Percentiles rank a stretch among this genome's conserved stretches.
phyloP scores from a whole-genome alignment of 2,113 vertebrate species.

The Pangasianodon gigas region DNA sequence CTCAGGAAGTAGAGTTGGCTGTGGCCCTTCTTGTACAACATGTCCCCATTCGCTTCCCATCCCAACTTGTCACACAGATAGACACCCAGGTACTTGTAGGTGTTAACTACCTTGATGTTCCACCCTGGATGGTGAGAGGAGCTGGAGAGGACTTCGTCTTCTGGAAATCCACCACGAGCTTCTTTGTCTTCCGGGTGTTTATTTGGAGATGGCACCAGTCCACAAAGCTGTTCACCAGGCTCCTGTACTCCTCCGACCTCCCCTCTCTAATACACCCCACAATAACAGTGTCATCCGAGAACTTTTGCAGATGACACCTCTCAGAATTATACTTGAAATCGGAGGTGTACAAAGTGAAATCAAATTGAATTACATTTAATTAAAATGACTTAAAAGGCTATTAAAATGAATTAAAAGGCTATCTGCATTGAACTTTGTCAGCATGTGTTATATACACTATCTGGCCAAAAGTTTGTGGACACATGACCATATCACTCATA shows the following conservation, averaged over 20 bases:
- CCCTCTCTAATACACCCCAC: background rate
- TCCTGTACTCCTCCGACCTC: background rate
- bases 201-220: background rate
- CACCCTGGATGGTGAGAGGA: background rate
- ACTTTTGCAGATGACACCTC: background rate
- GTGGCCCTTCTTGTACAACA: background rate
- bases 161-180: background rate
- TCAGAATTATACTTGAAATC: no score
- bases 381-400: no score
- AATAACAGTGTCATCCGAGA: background rate
- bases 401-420: no score
- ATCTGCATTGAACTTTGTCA: no score
- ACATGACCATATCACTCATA: no score
- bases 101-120: background rate
- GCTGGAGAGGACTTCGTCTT: background rate
- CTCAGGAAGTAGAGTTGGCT: background rate
- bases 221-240: background rate
- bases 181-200: background rate
- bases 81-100: background rate
- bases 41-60: background rate
- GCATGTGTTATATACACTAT: no score
- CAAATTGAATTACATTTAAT: no score
- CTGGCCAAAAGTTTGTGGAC: no score
- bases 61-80: background rate
- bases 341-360: no score